Evolutionary conservation across 2,888 invertebrate species (phyloP), one percentile per base, ranked within the genome.

Genomic region (Polyploca ridens): DNA sequence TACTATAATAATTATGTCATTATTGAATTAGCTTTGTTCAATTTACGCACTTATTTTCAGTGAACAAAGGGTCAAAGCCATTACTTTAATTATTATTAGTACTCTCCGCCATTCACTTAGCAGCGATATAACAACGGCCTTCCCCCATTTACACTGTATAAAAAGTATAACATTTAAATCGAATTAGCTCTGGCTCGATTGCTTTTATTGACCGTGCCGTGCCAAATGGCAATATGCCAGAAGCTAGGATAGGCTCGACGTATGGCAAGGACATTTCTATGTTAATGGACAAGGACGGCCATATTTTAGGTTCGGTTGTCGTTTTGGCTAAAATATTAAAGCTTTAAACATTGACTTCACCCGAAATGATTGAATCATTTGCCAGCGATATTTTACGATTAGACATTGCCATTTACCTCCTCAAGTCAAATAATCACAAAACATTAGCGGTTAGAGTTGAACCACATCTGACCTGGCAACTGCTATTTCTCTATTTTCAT

Each of bases 101-200:
- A 54, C 14, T 54, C 19, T 3, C 19, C 0, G 3, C 14, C 54
- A 7, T 10, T 49, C 49, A 49, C 46, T 46, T 49, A 49, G 16
- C 5, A 49, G 49, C 49, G n/a, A 49, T 1, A 7, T 16, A 49
- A 10, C 10, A 54, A 10, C 8, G 54, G 10, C 54, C 10, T 10
- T 46, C n/a, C 27, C 27, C 10, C 54, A 19, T 54, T 54, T 19
- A 54, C 16, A 10, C 19, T 10, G 54, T 16, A 19, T 54, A 54
- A 54, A 54, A 54, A 54, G 4, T 10, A 19, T 16, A 54, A 63
- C 35, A 57, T 63, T 63, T 63, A 63, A 63, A 63, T 57, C 38
- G 49, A 38, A 35, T 63, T 63, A 62, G 16, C 38, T 62, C 35
- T 33, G 46, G 16, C 62, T 33, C 19, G 38, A 63, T 57, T 35